Conservation (phyloP, 2,797 vertebrate species). For the Amblyraja radiata region DNA sequence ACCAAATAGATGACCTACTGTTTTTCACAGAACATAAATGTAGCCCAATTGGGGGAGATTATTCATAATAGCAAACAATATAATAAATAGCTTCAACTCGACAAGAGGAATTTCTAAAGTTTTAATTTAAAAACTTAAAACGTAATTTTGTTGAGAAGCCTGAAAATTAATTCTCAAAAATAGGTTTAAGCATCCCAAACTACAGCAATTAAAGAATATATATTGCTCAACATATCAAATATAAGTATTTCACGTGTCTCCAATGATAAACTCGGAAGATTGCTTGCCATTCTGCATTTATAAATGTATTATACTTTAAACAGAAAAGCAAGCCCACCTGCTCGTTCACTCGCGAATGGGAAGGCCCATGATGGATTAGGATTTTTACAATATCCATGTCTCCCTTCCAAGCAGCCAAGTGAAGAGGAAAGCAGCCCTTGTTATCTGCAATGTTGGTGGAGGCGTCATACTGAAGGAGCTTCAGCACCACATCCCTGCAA, state of each 20-base stretch:
- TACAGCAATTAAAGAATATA: background rate
- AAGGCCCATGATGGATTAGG: constrained; percentile 84
- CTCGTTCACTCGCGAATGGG: constrained; percentile 87
- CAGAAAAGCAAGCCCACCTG: constrained; percentile 64
- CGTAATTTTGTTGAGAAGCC: background rate
- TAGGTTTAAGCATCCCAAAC: background rate
- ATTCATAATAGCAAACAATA: background rate
- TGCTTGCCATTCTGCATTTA: background rate
- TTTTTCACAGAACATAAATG: background rate
- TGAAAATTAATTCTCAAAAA: background rate
- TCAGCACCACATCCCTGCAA: constrained; percentile 84
- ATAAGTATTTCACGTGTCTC: background rate
- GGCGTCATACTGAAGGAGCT: constrained; percentile 87
- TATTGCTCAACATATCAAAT: background rate
- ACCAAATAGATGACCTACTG: background rate
- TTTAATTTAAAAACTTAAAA: background rate
- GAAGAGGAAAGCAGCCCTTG: constrained; percentile 91
- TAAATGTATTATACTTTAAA: background rate
- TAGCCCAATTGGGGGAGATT: background rate
- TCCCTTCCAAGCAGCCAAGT: constrained; percentile 91
- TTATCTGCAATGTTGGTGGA: constrained; percentile 85
- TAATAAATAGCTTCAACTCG: background rate
- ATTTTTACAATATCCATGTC: constrained; percentile 92
- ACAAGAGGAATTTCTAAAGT: background rate
- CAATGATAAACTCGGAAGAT: background rate